phyloP scores from a whole-genome alignment of 2,113 vertebrate genomes.

The Mixornis gularis region DNA sequence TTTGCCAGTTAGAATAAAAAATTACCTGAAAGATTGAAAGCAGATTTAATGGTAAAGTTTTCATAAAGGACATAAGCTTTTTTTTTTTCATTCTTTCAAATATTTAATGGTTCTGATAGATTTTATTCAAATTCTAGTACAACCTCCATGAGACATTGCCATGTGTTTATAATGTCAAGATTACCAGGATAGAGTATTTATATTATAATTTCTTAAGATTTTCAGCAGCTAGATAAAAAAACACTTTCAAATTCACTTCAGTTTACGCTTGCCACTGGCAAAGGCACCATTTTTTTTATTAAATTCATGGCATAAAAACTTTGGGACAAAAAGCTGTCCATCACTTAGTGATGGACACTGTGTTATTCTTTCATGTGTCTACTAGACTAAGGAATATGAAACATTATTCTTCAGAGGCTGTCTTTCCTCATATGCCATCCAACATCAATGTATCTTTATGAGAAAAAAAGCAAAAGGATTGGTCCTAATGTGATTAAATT shows the following conservation, averaged over 20 bases:
- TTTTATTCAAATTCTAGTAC: neutral
- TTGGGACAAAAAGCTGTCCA: neutral
- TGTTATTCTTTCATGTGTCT: neutral
- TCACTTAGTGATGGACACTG: neutral
- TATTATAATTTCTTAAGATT: neutral
- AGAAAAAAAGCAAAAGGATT: neutral
- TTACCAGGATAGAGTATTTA: neutral
- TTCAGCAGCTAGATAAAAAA: neutral
- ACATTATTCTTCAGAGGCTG: neutral
- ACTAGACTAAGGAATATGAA: neutral
- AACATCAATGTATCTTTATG: neutral
- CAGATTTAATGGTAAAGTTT: neutral
- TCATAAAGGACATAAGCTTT: neutral
- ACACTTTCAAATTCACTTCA: neutral
- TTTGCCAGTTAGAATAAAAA: neutral
- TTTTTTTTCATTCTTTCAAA: neutral
- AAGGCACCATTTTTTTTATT: neutral
- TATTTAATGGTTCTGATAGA: neutral
- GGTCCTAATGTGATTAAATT: neutral
- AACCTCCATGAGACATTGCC: neutral
- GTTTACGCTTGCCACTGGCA: neutral
- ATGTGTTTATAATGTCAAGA: neutral
- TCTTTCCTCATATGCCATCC: neutral
- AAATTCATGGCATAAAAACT: neutral
- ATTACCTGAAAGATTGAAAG: neutral